Conservation (phyloP, 2,888 invertebrate species). For the Spisula subtruncata region DNA sequence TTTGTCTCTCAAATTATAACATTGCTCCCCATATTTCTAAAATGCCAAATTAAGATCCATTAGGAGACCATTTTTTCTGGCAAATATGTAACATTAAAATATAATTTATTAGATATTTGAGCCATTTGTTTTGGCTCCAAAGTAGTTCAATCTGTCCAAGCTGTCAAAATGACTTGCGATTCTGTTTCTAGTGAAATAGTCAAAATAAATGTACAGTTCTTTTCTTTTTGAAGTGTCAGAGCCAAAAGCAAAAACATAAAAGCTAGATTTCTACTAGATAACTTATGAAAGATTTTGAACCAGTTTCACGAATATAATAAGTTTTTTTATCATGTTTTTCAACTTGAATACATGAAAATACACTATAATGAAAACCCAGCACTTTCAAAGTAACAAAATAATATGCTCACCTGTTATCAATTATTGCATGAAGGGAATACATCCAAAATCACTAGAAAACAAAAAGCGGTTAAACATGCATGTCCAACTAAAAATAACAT, state of each 20-base stretch:
- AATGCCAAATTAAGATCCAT: too few species aligned
- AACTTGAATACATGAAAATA: background rate
- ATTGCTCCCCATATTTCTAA: too few species aligned
- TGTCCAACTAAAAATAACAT: slow-evolving; percentile 32
- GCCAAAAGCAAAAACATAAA: slow-evolving; percentile 48
- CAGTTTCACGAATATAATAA: slow-evolving; percentile 32
- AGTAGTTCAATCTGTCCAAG: too few species aligned
- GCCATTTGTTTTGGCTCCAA: too few species aligned
- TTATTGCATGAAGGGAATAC: background rate
- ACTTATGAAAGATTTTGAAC: slow-evolving; percentile 32
- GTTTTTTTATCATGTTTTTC: slow-evolving; percentile 22
- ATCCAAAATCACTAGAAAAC: slow-evolving; percentile 43
- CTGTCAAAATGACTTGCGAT: too few species aligned
- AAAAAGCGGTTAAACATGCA: slow-evolving; percentile 37
- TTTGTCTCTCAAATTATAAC: background rate
- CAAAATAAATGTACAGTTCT: background rate
- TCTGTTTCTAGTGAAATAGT: too few species aligned
- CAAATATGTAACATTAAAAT: too few species aligned
- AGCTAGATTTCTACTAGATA: slow-evolving; percentile 48
- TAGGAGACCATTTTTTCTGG: too few species aligned
- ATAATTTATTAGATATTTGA: too few species aligned
- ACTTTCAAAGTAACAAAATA: slow-evolving; percentile 12
- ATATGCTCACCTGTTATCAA: slow-evolving; percentile 29
- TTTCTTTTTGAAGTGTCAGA: background rate
- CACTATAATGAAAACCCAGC: background rate